Evolutionary conservation across 1,140 invertebrate species (phyloP), one percentile per base, ranked within the genome.

Genomic region (Orius laevigatus): DNA sequence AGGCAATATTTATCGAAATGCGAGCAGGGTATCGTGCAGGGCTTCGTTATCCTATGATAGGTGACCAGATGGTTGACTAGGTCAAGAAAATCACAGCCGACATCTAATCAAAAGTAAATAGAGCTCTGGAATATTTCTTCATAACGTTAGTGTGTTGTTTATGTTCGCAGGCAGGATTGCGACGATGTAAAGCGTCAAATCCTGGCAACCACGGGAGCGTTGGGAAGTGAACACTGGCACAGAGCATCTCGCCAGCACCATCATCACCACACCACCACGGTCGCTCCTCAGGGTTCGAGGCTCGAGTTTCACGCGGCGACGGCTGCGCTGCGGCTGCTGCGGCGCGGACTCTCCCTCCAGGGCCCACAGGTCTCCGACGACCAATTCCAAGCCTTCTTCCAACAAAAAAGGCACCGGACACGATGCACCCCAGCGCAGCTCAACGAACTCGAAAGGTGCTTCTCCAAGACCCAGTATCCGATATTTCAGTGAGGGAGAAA

Each of bases 401-500:
- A 94, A 62, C 90, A 93, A 68, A 93, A 93, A 67, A 70, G 89
- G 52, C 89, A 95, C 66, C 70, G 91, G 44, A 95, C 90, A 14
- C 75, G 91, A 57, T 95, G 94, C 66, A 92, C 90, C 0, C 90
- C 90, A 3, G 89, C 86, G 3, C 92, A 96, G 66, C 73, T 96
- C 52, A 93, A 91, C 65, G 90, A 95, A 66, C 67, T 96, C 52
- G 93, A 97, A 67, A 68, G 88, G 56, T 91, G 90, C 63, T 98
- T 98, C 69, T 82, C 84, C 46, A 94, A 94, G 69, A 96, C 90
- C 0, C 91, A 96, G 63, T 96, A 97, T 66, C 93, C 92, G 19
- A 97, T 64, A 95, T 97, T 55, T 97, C 96, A 63, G 91, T 90
- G 75, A 71, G 92, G 49, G 93, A 65, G 92, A 95, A 66, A 85